Conservation (phyloP, 2,797 vertebrate genomes). For the Argyrosomus regius region DNA sequence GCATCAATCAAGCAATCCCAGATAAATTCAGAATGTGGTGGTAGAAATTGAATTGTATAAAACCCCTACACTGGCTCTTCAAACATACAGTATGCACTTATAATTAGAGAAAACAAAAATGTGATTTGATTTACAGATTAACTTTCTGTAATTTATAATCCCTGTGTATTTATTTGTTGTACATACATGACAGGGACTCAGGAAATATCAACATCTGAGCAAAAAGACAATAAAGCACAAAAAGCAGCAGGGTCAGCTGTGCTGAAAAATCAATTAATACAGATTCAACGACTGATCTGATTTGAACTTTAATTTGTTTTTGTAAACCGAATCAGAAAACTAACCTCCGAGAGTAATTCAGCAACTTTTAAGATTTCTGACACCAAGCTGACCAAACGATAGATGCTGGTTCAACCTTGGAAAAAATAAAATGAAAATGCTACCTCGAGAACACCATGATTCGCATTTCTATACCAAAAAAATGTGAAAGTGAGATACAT, state of each 20-base stretch:
- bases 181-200: conserved; percentile 28
- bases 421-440: conserved; percentile 51
- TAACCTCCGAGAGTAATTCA: conserved; percentile 11
- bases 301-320: conserved; percentile 29
- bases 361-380: conserved; percentile 26
- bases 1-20: conserved; percentile 19
- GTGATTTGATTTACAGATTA: background rate
- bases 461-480: conserved; percentile 46
- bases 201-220: conserved; percentile 38
- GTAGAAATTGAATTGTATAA: conserved; percentile 1
- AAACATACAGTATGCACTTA: background rate
- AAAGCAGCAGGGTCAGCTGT: conserved; percentile 42
- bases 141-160: conserved; percentile 6
- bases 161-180: conserved; percentile 14
- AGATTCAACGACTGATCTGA: conserved; percentile 35
- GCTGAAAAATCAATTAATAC: conserved; percentile 31
- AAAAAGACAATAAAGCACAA: conserved; percentile 41
- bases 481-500: conserved; percentile 46
- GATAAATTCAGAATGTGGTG: background rate
- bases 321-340: conserved; percentile 51
- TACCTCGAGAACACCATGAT: conserved; percentile 50
- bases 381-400: conserved; percentile 28
- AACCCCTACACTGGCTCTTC: conserved; percentile 2
- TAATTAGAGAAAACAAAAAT: background rate
- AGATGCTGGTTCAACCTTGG: conserved; percentile 46